Evolutionary conservation across 2,888 invertebrate genomes (phyloP).

Genomic region (Lamellibrachia satsuma): DNA sequence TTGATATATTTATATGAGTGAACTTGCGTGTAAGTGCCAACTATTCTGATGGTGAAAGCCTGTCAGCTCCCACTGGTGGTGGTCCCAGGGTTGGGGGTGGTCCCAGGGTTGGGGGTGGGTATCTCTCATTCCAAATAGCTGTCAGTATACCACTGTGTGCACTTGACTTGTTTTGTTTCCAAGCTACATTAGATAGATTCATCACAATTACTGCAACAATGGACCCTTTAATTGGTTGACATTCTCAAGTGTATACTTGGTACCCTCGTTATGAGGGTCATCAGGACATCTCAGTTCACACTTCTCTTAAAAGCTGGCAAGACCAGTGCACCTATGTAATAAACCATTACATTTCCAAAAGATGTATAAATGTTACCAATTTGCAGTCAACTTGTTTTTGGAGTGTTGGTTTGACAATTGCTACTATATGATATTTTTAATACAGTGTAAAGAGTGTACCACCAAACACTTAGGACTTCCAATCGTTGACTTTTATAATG

Average conservation of each 20-base stretch:
- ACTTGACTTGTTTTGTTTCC: not conserved
- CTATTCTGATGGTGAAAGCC: not conserved
- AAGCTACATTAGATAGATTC: not conserved
- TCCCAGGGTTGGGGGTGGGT: not conserved
- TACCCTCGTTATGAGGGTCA: not conserved
- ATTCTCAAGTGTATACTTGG: conserved; percentile 1
- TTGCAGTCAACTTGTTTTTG: no score
- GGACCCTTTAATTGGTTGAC: conserved; percentile 2
- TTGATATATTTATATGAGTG: not conserved
- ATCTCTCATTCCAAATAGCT: not conserved
- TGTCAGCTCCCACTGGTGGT: not conserved
- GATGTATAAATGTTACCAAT: no score
- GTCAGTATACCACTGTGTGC: not conserved
- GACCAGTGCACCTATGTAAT: not conserved
- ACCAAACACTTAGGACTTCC: no score
- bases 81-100: not conserved
- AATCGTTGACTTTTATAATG: no score
- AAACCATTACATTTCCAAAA: no score
- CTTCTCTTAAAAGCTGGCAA: not conserved
- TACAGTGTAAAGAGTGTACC: no score
- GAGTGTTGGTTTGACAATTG: not conserved
- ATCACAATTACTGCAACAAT: conserved; percentile 12
- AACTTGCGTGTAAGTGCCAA: not conserved
- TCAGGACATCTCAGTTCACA: not conserved
- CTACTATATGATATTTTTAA: no score